Evolutionary conservation across 1,140 invertebrate genomes (phyloP), one percentile per base, ranked within the genome.

Genomic region (Leptinotarsa undecemlineata): DNA sequence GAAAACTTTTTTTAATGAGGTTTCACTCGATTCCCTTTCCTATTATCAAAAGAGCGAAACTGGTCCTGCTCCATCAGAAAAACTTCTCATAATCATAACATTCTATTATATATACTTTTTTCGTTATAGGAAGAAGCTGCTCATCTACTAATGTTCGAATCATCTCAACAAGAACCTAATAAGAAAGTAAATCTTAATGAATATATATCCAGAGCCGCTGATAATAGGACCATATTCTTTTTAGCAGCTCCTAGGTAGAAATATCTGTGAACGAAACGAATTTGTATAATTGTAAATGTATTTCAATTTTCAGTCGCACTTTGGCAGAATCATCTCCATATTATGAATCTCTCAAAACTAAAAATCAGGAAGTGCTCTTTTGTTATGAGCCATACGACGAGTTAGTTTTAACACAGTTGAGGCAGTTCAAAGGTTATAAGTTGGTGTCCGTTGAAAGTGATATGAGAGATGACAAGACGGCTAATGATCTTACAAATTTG

Each of bases 361-460:
- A 92, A 76, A 92, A 97, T 75, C 89, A 94, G 4, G 96, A 99
- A 88, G 96, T 99, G 1, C 84, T 99, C 3, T 98, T 98, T 85
- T 96, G 96, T 82, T 98, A 96, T 81, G 96, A 99, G 81, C 92
- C 94, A 1, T 97, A 98, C 80, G 98, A 99, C 87, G 98, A 99
- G 86, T 86, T 98, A 23, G 96, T 99, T 13, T 86, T 99, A 1
- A 92, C 98, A 88, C 95, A 98, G 80, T 85, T 99, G 21, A 90
- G 90, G 77, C 90, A 95, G 82, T 99, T 95, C 84, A 92, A 93
- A 74, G 89, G 90, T 67, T 92, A 93, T 80, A 88, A 89, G 70
- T 87, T 99, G 1, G 91, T 92, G 1, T 98, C 96, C 1, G 94
- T 98, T 6, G 97, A 99, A 86, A 98, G 97, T 84, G 96, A 98